A percentile compares a stretch with the other conserved stretches of the same genome.
Conservation (phyloP, 2,113 vertebrate species). For the Oreochromis spilurus region DNA sequence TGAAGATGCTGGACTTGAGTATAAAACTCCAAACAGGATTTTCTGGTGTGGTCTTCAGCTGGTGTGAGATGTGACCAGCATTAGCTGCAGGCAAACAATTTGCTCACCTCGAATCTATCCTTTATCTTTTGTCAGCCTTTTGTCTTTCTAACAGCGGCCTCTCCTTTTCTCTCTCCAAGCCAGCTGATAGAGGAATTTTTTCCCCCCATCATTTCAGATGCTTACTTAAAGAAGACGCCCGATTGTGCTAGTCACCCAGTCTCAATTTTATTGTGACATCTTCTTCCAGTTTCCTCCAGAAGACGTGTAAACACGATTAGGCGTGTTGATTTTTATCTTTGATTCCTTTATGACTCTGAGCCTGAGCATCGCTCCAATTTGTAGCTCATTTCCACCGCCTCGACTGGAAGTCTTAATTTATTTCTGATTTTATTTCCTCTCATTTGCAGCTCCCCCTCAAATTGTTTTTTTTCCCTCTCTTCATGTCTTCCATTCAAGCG, state of each 20-base stretch:
- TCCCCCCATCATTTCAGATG: neutral
- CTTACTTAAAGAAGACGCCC: neutral
- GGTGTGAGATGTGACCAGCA: neutral
- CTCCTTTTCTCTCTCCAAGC: neutral
- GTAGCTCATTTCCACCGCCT: slow-evolving; percentile 18
- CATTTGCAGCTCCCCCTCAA: slow-evolving; percentile 16
- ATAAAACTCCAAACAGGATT: neutral
- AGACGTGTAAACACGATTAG: slow-evolving; percentile 4
- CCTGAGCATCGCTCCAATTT: slow-evolving; percentile 9
- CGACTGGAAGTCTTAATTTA: slow-evolving; percentile 3
- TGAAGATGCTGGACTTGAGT: neutral
- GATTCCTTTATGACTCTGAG: neutral
- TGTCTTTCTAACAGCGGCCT: neutral
- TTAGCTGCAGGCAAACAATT: neutral
- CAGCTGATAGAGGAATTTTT: neutral
- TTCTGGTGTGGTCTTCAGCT: neutral
- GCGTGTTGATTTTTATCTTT: neutral
- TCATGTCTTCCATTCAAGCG: slow-evolving; percentile 16
- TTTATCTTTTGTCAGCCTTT: neutral
- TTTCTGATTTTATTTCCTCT: slow-evolving; percentile 15
- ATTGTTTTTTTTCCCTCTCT: neutral
- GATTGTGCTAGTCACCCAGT: neutral
- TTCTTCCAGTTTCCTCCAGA: neutral
- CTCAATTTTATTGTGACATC: neutral
- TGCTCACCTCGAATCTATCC: neutral